Evolutionary conservation across 2,888 invertebrate species (phyloP).

Genomic region (Pelosia muscerda): DNA sequence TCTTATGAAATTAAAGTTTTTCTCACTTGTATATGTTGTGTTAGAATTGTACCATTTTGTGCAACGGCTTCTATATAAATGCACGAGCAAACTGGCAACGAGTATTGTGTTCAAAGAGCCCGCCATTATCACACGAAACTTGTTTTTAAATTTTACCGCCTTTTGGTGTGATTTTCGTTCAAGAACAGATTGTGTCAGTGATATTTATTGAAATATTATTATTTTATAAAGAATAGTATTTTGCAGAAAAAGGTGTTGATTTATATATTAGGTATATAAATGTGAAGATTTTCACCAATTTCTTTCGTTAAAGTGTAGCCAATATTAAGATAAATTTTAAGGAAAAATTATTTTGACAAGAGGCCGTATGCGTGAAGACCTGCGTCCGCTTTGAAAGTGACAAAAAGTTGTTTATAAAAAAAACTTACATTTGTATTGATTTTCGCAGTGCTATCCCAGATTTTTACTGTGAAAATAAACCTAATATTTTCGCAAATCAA

Average conservation of each 20-base stretch:
- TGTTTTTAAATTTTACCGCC: neutral
- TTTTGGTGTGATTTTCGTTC: neutral
- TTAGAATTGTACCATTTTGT: neutral
- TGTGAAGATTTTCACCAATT: neutral
- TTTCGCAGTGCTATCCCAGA: conserved; percentile 70
- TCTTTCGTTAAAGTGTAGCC: neutral
- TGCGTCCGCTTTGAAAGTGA: conserved; percentile 51
- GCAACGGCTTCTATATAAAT: neutral
- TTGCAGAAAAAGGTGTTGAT: neutral
- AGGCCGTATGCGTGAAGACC: conserved; percentile 49
- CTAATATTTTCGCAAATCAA: conserved; percentile 45
- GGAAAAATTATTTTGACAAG: conserved; percentile 12
- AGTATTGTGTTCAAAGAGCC: neutral
- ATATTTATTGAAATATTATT: neutral
- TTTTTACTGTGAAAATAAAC: conserved; percentile 63
- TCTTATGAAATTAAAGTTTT: neutral
- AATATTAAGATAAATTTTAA: neutral
- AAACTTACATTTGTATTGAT: conserved; percentile 80
- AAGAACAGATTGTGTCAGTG: neutral
- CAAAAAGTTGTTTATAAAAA: conserved; percentile 73
- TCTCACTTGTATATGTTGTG: neutral
- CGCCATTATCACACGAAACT: neutral
- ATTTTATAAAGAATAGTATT: neutral
- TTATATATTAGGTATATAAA: neutral
- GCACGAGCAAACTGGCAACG: neutral